Percentiles rank a stretch among this genome's conserved stretches.
phyloP scores from a whole-genome alignment of 2,113 vertebrate genomes.

The Caranx melampygus region DNA sequence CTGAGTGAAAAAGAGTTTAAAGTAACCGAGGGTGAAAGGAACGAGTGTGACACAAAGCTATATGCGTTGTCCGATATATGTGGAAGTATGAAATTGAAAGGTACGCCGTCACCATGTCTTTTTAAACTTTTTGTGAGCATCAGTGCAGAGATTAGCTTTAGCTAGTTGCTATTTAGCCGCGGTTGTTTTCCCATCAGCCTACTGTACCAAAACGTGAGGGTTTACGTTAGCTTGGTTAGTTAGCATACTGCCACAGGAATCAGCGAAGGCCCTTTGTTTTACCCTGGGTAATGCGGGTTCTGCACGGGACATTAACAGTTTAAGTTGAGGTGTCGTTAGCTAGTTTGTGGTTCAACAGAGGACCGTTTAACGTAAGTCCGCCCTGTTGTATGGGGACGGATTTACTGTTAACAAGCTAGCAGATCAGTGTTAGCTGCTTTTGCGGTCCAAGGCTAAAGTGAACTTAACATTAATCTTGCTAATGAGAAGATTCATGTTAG shows the following conservation, averaged over 20 bases:
- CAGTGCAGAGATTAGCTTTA: slow-evolving; percentile 70
- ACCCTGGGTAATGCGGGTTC: slow-evolving; percentile 38
- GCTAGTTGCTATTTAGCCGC: slow-evolving; percentile 76
- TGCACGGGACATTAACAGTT: slow-evolving; percentile 18
- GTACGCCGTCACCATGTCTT: slow-evolving; percentile 76
- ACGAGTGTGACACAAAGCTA: slow-evolving; percentile 70
- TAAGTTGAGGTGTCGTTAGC: slow-evolving; percentile 13
- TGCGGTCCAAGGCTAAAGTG: slow-evolving; percentile 58
- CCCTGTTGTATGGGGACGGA: background rate
- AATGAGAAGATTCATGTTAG: slow-evolving; percentile 47
- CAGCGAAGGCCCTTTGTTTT: slow-evolving; percentile 72
- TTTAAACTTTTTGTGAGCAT: slow-evolving; percentile 80
- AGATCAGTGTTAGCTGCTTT: slow-evolving; percentile 47
- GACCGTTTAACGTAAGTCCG: background rate
- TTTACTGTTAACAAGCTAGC: slow-evolving; percentile 55
- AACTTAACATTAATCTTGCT: slow-evolving; percentile 58
- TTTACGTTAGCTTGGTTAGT: slow-evolving; percentile 61
- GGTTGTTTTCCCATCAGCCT: slow-evolving; percentile 70
- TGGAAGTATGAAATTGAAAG: slow-evolving; percentile 81
- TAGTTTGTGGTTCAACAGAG: slow-evolving; percentile 9
- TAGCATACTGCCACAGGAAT: slow-evolving; percentile 68
- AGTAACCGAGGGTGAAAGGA: slow-evolving; percentile 67
- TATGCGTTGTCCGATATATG: slow-evolving; percentile 65
- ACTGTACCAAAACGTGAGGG: slow-evolving; percentile 51
- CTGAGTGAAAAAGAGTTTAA: slow-evolving; percentile 70